Percentiles rank a stretch among this genome's conserved stretches.
phyloP scores from a whole-genome alignment of 2,888 invertebrate species.

The Pecten maximus region DNA sequence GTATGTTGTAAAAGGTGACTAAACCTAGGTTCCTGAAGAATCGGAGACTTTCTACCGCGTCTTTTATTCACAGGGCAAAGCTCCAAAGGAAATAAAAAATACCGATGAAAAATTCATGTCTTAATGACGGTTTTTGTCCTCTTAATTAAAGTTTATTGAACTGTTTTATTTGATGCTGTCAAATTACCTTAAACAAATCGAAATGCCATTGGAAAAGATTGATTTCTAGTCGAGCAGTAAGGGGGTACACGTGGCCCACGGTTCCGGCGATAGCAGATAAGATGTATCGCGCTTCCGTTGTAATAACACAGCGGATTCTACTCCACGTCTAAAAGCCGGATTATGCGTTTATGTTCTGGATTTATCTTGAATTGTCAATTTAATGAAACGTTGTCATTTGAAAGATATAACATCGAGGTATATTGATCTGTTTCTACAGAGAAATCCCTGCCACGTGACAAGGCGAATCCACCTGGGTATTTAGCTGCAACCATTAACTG shows the following conservation, averaged over 20 bases:
- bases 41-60: too few species aligned
- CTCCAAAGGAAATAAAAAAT: neutral
- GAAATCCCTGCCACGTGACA: neutral
- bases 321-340: neutral
- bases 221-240: neutral
- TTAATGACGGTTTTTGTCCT: neutral
- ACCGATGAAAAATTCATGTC: slow-evolving; percentile 16
- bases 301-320: neutral
- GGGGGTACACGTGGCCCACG: neutral
- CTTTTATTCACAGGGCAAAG: too few species aligned
- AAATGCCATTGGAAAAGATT: neutral
- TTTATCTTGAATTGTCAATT: neutral
- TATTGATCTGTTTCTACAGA: neutral
- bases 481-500: neutral
- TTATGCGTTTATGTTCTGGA: neutral
- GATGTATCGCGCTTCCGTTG: neutral
- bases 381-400: neutral
- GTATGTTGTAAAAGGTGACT: too few species aligned
- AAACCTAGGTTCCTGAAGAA: too few species aligned
- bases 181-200: slow-evolving; percentile 12
- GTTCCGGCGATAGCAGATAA: neutral
- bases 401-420: neutral
- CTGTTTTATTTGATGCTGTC: neutral
- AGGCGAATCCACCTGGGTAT: neutral
- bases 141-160: slow-evolving; percentile 17